Evolutionary conservation across 2,888 invertebrate genomes (phyloP).

Genomic region (Erebia aethiops): DNA sequence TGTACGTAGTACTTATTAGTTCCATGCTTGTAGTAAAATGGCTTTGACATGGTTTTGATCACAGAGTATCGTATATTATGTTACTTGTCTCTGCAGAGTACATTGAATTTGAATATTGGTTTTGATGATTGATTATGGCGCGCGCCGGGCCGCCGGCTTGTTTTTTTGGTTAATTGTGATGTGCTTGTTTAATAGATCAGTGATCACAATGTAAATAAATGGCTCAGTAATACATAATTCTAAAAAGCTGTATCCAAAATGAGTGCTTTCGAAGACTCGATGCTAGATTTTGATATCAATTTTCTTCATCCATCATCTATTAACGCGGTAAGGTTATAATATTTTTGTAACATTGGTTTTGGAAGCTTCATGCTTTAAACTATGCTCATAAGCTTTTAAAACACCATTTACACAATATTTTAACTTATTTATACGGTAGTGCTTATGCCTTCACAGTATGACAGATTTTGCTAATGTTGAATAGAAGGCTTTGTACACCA

Average conservation of each 20-base stretch:
- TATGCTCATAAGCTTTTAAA: too few relatives aligned
- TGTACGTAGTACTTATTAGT: too few relatives aligned
- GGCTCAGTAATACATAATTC: background rate
- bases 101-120: too few relatives aligned
- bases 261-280: constrained; percentile 50
- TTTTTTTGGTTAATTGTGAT: background rate
- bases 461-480: background rate
- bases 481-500: background rate
- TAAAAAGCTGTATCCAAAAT: constrained; percentile 37
- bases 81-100: too few relatives aligned
- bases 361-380: too few relatives aligned
- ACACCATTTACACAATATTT: too few relatives aligned
- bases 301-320: constrained; percentile 53
- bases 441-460: too few relatives aligned
- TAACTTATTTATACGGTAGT: too few relatives aligned
- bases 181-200: constrained; percentile 6
- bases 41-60: too few relatives aligned
- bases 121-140: background rate
- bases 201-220: constrained; percentile 22
- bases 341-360: background rate
- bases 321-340: constrained; percentile 55
- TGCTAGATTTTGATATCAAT: constrained; percentile 63
- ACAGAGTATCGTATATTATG: too few relatives aligned
- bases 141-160: constrained; percentile 44
- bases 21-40: too few relatives aligned